Evolutionary conservation across 1,140 invertebrate genomes (phyloP).

Genomic region (Scaptomyza graminum): DNA sequence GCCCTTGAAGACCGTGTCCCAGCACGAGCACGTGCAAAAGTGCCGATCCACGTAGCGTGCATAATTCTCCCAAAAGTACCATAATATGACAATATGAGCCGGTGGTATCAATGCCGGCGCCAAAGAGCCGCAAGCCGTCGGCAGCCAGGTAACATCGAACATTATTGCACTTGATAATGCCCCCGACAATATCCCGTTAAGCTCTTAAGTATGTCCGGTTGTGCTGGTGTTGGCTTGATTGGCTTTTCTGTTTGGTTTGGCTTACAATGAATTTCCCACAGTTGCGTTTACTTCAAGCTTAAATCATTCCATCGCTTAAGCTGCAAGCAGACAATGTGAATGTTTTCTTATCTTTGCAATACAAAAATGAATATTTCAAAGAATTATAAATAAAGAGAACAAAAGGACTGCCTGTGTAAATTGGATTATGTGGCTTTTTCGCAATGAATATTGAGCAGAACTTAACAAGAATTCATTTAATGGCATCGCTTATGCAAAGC

Average conservation of each 20-base stretch:
- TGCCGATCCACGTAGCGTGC: slow-evolving; percentile 87
- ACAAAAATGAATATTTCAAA: too few species aligned
- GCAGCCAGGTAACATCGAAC: slow-evolving; percentile 81
- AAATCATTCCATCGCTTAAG: neutral
- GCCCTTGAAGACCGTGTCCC: slow-evolving; percentile 93
- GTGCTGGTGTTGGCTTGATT: neutral
- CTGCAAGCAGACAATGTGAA: slow-evolving; percentile 7
- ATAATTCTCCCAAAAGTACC: slow-evolving; percentile 90
- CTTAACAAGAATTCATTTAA: too few species aligned
- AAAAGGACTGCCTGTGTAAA: too few species aligned
- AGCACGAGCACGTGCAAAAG: slow-evolving; percentile 91
- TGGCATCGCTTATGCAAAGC: too few species aligned
- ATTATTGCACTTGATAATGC: slow-evolving; percentile 54
- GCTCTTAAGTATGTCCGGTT: slow-evolving; percentile 15
- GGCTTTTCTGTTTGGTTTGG: neutral
- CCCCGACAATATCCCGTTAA: slow-evolving; percentile 4
- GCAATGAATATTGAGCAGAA: too few species aligned
- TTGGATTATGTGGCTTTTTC: too few species aligned
- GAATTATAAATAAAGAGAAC: too few species aligned
- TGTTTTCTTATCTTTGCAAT: neutral
- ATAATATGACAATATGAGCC: slow-evolving; percentile 87
- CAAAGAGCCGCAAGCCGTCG: slow-evolving; percentile 77
- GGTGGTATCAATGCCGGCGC: slow-evolving; percentile 85
- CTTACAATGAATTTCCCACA: neutral
- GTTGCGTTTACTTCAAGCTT: slow-evolving; percentile 2